phyloP scores from a whole-genome alignment of 2,797 vertebrate genomes.

The Melopsittacus undulatus region DNA sequence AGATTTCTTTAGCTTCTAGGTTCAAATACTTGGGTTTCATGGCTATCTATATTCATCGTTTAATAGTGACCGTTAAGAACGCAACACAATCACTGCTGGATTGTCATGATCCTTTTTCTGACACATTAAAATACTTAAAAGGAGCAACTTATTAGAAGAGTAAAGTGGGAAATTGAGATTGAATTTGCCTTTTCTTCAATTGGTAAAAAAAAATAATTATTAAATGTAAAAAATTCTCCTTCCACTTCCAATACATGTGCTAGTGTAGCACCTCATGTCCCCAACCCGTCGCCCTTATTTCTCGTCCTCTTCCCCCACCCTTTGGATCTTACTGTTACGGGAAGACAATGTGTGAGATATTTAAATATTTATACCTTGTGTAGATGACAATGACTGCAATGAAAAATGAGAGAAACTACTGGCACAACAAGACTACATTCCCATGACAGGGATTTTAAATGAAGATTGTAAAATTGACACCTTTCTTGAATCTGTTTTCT shows the following conservation, averaged over 20 bases:
- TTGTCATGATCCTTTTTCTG: neutral
- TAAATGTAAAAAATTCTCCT: neutral
- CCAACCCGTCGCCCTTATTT: neutral
- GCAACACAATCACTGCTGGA: neutral
- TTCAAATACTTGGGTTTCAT: neutral
- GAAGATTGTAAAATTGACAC: slow-evolving; percentile 42
- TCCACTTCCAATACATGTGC: neutral
- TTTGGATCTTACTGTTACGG: neutral
- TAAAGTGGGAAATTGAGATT: neutral
- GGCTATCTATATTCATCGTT: neutral
- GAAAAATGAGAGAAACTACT: slow-evolving; percentile 26
- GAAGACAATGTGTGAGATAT: neutral
- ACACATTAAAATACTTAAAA: neutral
- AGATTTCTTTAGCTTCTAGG: neutral
- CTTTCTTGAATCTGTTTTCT: slow-evolving; percentile 55
- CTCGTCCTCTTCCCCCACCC: neutral
- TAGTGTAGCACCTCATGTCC: neutral
- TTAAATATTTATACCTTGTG: neutral
- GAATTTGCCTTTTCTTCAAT: neutral
- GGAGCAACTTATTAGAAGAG: neutral
- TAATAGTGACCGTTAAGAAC: neutral
- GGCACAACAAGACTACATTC: slow-evolving; percentile 17
- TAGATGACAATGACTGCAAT: slow-evolving; percentile 25
- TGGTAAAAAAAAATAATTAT: too few species aligned
- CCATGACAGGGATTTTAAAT: slow-evolving; percentile 32